Percentiles rank a stretch among this genome's conserved stretches.
Evolutionary conservation across 2,888 invertebrate species (phyloP).

Genomic region (Eumerus sabulonum): DNA sequence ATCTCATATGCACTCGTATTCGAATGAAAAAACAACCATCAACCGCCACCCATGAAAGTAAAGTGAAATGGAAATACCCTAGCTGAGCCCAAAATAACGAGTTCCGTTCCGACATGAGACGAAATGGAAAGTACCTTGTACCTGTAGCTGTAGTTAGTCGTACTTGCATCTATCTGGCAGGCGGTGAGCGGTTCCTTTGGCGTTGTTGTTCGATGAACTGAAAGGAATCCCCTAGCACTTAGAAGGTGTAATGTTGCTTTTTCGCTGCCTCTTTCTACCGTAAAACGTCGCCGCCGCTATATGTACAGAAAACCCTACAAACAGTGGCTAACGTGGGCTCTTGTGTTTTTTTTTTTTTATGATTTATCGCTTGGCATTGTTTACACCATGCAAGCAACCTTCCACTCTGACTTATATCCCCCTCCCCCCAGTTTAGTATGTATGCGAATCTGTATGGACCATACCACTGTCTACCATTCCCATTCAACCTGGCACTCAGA

Average conservation of each 20-base stretch:
- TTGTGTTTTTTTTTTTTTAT: slow-evolving; percentile 52
- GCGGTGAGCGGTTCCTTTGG: slow-evolving; percentile 47
- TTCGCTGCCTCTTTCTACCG: slow-evolving; percentile 13
- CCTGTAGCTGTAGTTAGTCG: too few species aligned
- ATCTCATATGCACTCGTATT: slow-evolving; percentile 21
- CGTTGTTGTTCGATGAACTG: slow-evolving; percentile 22
- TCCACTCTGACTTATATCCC: slow-evolving; percentile 12
- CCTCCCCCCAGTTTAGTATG: too few species aligned
- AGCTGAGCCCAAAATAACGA: slow-evolving; percentile 45
- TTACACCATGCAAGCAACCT: slow-evolving; percentile 39
- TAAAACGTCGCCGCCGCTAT: slow-evolving; percentile 42
- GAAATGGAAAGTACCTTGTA: slow-evolving; percentile 57
- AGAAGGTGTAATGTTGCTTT: slow-evolving; percentile 32
- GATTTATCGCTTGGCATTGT: slow-evolving; percentile 59
- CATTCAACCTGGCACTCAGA: slow-evolving; percentile 12
- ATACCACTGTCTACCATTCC: slow-evolving; percentile 4
- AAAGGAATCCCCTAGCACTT: slow-evolving; percentile 44
- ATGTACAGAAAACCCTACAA: slow-evolving; percentile 33
- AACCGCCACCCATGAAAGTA: slow-evolving; percentile 38
- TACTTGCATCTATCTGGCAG: too few species aligned
- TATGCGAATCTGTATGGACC: slow-evolving; percentile 45
- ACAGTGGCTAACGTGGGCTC: slow-evolving; percentile 49
- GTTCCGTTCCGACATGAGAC: slow-evolving; percentile 40
- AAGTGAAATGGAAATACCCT: slow-evolving; percentile 44
- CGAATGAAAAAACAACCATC: slow-evolving; percentile 27